Percentiles rank a stretch among this genome's conserved stretches.
These are phyloP conservation scores for Trididemnum miniatum DNA, from an alignment of 23 tunicate species.

Conservation along the genomic window DNA sequence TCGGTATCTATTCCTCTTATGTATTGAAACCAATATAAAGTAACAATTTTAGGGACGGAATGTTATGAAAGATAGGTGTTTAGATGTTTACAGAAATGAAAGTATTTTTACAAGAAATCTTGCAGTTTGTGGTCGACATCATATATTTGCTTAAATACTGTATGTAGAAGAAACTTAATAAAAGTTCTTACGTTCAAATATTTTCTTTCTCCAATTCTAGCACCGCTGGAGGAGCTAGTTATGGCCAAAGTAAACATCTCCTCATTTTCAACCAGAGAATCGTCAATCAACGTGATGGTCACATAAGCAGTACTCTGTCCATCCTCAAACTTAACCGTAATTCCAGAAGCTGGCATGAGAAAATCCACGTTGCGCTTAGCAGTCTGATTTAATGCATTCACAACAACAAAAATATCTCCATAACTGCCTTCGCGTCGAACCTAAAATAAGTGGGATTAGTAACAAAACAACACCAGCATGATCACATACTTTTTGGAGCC, in stretches of 20 bases:
- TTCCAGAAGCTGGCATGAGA: conserved; percentile 60
- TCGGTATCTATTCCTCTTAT: too few relatives aligned
- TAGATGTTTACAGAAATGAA: too few relatives aligned
- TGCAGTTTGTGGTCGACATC: too few relatives aligned
- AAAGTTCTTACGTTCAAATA: conserved; percentile 31
- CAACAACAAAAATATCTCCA: conserved; percentile 59
- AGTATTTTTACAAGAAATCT: too few relatives aligned
- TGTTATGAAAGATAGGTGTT: too few relatives aligned
- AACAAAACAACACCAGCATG: neutral
- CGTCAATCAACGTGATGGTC: conserved; percentile 55
- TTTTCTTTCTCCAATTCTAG: conserved; percentile 34
- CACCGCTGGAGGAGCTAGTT: conserved; percentile 50
- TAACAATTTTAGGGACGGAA: too few relatives aligned
- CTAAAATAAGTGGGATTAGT: conserved; percentile 13
- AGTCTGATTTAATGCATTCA: conserved; percentile 50
- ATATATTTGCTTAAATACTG: too few relatives aligned
- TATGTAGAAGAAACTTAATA: too few relatives aligned
- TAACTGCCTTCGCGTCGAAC: conserved; percentile 51
- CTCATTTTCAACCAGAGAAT: conserved; percentile 55
- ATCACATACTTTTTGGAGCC: too few relatives aligned
- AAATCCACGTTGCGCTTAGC: conserved; percentile 73
- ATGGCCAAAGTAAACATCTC: conserved; percentile 57
- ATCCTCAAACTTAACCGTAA: conserved; percentile 53
- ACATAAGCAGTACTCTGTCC: conserved; percentile 45
- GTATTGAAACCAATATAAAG: too few relatives aligned